A percentile compares a stretch with the other conserved stretches of the same genome.
Conservation (phyloP, 2,113 vertebrate species). For the Hirundichthys speculiger region DNA sequence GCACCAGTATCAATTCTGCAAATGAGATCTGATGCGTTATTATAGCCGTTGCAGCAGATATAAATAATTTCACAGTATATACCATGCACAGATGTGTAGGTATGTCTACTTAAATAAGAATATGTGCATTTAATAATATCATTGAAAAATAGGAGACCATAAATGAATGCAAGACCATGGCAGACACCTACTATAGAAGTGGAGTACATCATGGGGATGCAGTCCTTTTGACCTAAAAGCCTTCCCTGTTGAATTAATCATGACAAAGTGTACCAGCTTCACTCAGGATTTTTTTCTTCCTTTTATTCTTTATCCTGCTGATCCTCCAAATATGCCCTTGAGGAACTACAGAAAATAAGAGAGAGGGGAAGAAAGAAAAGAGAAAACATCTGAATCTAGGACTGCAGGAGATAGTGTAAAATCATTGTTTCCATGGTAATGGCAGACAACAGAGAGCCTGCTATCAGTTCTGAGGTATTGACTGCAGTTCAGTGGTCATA, state of each 20-base stretch:
- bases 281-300: conserved; percentile 28
- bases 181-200: conserved; percentile 58
- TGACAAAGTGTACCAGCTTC: conserved; percentile 51
- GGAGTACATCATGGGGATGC: conserved; percentile 48
- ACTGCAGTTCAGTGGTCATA: conserved; percentile 74
- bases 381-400: conserved; percentile 36
- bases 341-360: conserved; percentile 60
- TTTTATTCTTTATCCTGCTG: conserved; percentile 62
- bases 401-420: conserved; percentile 51
- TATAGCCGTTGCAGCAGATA: no score
- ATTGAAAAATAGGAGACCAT: background rate
- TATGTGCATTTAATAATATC: conserved; percentile 4
- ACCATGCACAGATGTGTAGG: no score
- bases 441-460: conserved; percentile 67
- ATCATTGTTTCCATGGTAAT: conserved; percentile 79
- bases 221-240: conserved; percentile 69
- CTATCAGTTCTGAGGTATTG: conserved; percentile 78
- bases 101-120: background rate
- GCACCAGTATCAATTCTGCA: no score
- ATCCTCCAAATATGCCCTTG: conserved; percentile 69
- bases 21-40: no score
- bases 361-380: conserved; percentile 12
- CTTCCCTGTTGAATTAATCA: conserved; percentile 75
- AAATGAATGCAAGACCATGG: conserved; percentile 42
- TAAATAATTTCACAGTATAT: no score